Base-by-base conservation (phyloP, 2,888 invertebrate genomes). In the Heteropelma amictum region DNA sequence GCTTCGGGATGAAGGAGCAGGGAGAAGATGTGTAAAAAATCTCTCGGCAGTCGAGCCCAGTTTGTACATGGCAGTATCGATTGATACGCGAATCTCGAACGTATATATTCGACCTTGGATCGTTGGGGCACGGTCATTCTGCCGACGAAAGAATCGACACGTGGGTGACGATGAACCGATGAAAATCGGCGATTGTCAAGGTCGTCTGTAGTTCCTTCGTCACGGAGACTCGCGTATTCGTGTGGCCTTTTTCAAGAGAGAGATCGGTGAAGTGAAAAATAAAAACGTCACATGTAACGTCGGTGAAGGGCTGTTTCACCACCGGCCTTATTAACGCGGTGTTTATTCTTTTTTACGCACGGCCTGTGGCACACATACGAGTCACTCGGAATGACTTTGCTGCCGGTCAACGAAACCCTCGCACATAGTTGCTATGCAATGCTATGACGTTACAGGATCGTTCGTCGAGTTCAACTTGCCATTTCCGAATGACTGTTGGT, bases 361-460 rank as follows among this genome's bases (percentile, higher is more conserved):
- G n/a, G 7, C 49, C 53, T 60, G 42, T 75, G 76, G 72, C 76
- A 76, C 76, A 76, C 76, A 79, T 80, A 82, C 83, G 80, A 86
- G 85, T 86, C 85, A 85, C 85, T 82, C 81, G 77, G 79, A 81
- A 76, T 76, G 78, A 80, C 81, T 79, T 73, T 75, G 79, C 80
- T 79, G 79, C 76, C 82, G 82, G 84, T 86, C 85, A 85, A 86
- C 86, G 84, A 84, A 80, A 80, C 49, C 65, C 70, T 53, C 56
- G 42, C 35, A 6, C 33, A 84, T 84, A 84, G 83, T 86, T 87
- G 87, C 87, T 84, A 84, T 84, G 85, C 87, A 86, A 86, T 87
- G 87, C 81, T 86, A 87, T 87, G 87, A 87, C 87, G 86, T 51
- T 85, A 83, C 51, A 14, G 40, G 54, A 51, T 35, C 82, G 78